Conservation (phyloP, 2,888 invertebrate species). For the Tetrapedia diversipes region DNA sequence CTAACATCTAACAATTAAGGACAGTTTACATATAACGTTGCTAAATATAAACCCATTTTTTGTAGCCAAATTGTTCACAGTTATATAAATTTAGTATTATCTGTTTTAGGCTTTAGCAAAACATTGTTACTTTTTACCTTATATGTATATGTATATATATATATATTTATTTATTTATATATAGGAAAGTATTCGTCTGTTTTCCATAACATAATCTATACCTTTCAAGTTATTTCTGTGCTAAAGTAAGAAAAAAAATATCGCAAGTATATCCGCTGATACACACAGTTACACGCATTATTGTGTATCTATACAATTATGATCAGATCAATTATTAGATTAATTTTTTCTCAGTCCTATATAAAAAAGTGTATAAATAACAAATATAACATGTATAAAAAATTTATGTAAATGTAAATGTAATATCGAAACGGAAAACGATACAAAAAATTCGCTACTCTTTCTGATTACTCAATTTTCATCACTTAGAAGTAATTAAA, state of each 20-base stretch:
- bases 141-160: constrained; percentile 46
- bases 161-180: constrained; percentile 37
- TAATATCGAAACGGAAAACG: constrained; percentile 10
- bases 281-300: constrained; percentile 42
- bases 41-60: constrained; percentile 63
- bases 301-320: constrained; percentile 30
- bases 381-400: constrained; percentile 40
- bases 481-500: neutral
- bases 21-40: constrained; percentile 65
- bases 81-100: constrained; percentile 62
- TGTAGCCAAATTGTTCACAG: constrained; percentile 58
- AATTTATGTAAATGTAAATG: constrained; percentile 30
- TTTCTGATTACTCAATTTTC: neutral
- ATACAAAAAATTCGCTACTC: constrained; percentile 2
- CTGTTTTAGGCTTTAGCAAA: constrained; percentile 51
- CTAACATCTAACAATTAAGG: constrained; percentile 73
- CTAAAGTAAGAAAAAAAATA: constrained; percentile 29
- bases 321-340: constrained; percentile 27
- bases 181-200: constrained; percentile 55
- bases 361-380: constrained; percentile 11
- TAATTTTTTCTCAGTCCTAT: neutral
- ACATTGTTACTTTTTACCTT: constrained; percentile 48
- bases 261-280: constrained; percentile 18
- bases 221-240: constrained; percentile 27
- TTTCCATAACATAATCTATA: constrained; percentile 42